Evolutionary conservation across 2,888 invertebrate species (phyloP).

Genomic region (Xanthia icteritia): DNA sequence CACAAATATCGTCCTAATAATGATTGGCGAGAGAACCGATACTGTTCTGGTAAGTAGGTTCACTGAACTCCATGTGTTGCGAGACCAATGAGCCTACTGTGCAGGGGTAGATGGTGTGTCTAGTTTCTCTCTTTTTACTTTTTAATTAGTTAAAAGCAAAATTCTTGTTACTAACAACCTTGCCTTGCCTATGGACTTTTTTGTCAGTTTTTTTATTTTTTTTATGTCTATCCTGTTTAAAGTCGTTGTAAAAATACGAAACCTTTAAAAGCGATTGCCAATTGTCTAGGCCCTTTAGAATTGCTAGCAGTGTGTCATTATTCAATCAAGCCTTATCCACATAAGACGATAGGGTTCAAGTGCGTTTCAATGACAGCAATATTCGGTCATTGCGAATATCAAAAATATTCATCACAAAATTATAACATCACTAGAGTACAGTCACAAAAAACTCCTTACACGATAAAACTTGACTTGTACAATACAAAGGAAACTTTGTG

Average conservation of each 20-base stretch:
- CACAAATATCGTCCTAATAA: too few relatives aligned
- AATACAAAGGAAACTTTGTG: conserved; percentile 78
- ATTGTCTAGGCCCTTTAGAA: background rate
- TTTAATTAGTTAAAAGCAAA: too few relatives aligned
- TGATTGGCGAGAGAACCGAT: too few relatives aligned
- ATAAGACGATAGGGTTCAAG: background rate
- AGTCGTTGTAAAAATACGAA: background rate
- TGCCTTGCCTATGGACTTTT: too few relatives aligned
- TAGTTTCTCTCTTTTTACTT: too few relatives aligned
- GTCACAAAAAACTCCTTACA: conserved; percentile 68
- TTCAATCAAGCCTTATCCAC: background rate
- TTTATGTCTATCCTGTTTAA: background rate
- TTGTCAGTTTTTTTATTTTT: too few relatives aligned
- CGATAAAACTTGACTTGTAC: conserved; percentile 71
- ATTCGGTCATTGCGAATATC: background rate
- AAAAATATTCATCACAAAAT: conserved; percentile 9
- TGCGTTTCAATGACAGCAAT: background rate
- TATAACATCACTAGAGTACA: conserved; percentile 62
- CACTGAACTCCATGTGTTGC: too few relatives aligned
- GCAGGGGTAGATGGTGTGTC: too few relatives aligned
- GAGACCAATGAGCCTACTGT: too few relatives aligned
- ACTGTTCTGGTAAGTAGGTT: too few relatives aligned
- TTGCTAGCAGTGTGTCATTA: background rate
- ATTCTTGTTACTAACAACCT: too few relatives aligned
- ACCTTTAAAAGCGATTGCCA: background rate